A percentile compares a stretch with the other conserved stretches of the same genome.
These are phyloP conservation scores for Tethya wilhelma DNA, from an alignment of 37 sponge, comb jelly and placozoan species.

Conservation along the genomic window DNA sequence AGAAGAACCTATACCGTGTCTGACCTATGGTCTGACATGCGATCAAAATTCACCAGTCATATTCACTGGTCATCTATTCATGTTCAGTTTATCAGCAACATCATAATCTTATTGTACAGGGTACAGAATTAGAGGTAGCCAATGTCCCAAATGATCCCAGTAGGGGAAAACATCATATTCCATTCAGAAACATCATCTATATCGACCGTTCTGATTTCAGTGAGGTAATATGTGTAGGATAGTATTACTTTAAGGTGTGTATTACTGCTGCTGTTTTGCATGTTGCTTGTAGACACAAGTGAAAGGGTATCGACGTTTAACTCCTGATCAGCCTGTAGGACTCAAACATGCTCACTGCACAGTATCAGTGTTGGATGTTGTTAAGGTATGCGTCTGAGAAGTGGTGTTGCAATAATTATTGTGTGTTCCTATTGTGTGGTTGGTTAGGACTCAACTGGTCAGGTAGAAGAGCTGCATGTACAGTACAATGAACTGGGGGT, in stretches of 20 bases:
- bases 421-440: too few species aligned
- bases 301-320: slow-evolving; percentile 69
- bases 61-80: too few species aligned
- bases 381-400: slow-evolving; percentile 59
- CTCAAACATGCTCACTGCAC: slow-evolving; percentile 81
- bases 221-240: slow-evolving; percentile 26
- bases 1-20: too few species aligned
- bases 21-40: neutral
- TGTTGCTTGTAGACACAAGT: slow-evolving; percentile 22
- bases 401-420: too few species aligned
- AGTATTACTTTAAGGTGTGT: neutral
- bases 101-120: slow-evolving; percentile 46
- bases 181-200: slow-evolving; percentile 67
- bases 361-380: slow-evolving; percentile 69
- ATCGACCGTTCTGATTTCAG: slow-evolving; percentile 92
- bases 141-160: slow-evolving; percentile 71
- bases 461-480: slow-evolving; percentile 70
- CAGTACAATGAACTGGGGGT: slow-evolving; percentile 3
- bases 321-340: slow-evolving; percentile 90
- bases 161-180: slow-evolving; percentile 64
- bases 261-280: neutral
- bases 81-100: neutral
- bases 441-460: slow-evolving; percentile 51
- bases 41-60: too few species aligned
- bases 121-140: slow-evolving; percentile 49